Percentiles rank a stretch among this genome's conserved stretches.
phyloP scores from a whole-genome alignment of 2,113 vertebrate species.

The Ranitomeya variabilis region DNA sequence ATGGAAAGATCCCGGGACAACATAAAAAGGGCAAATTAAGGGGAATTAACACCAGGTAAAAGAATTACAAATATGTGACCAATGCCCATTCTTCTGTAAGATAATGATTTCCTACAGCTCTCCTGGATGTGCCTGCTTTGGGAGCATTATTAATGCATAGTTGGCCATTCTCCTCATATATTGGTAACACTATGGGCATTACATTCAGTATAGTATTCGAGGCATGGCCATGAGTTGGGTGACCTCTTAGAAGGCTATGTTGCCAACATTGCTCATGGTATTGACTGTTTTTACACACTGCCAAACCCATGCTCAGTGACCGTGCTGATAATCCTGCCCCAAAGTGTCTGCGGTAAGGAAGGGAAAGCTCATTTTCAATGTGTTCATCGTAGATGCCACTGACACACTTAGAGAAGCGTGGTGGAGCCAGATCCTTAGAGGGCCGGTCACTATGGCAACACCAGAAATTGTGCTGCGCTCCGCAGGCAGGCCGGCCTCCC shows the following conservation, averaged over 20 bases:
- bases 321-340: not conserved
- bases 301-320: not conserved
- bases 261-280: not conserved
- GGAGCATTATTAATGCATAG: not conserved
- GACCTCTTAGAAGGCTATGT: not conserved
- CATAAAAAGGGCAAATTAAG: too few relatives aligned
- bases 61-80: too few relatives aligned
- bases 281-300: not conserved
- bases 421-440: constrained; percentile 70
- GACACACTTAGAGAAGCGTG: constrained; percentile 70
- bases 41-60: too few relatives aligned
- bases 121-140: too few relatives aligned
- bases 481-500: not conserved
- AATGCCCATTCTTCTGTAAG: too few relatives aligned
- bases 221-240: not conserved
- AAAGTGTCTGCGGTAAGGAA: constrained; percentile 61
- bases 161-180: not conserved
- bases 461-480: constrained; percentile 31
- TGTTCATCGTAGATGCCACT: constrained; percentile 74
- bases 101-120: too few relatives aligned
- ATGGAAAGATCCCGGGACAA: too few relatives aligned
- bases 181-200: not conserved
- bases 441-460: constrained; percentile 89
- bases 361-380: constrained; percentile 71
- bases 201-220: not conserved